Percentiles rank a stretch among this genome's conserved stretches.
Evolutionary conservation across 2,113 vertebrate genomes (phyloP).

Genomic region (Crypturellus undulatus): DNA sequence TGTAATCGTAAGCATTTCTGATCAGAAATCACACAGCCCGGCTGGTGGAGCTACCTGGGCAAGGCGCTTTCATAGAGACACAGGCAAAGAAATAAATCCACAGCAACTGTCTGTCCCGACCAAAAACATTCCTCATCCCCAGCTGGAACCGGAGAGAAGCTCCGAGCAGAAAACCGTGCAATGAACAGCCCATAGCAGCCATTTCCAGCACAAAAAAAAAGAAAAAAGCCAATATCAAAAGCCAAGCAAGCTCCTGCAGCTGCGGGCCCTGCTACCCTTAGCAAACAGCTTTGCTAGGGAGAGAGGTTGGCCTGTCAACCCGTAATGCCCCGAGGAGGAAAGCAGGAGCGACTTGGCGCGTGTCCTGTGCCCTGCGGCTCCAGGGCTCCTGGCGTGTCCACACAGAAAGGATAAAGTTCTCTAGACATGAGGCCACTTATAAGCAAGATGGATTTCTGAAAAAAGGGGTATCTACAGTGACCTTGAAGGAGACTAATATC

Average conservation of each 20-base stretch:
- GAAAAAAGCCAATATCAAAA: background rate
- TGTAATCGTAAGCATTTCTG: background rate
- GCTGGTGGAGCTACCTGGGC: background rate
- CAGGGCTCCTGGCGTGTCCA: accelerated
- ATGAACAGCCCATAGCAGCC: background rate
- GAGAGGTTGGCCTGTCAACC: background rate
- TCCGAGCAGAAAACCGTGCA: background rate
- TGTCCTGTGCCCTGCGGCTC: background rate
- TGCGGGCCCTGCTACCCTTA: background rate
- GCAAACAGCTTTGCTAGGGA: background rate
- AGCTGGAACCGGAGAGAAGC: conserved; percentile 4
- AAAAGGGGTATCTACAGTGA: background rate
- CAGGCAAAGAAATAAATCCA: background rate
- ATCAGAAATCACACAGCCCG: background rate
- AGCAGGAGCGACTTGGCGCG: background rate
- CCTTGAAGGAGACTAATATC: background rate
- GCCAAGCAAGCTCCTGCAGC: background rate
- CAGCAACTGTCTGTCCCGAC: background rate
- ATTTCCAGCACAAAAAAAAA: background rate
- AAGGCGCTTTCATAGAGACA: background rate
- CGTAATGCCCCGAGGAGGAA: background rate
- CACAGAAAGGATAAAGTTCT: background rate
- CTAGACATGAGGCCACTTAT: background rate
- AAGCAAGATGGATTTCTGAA: background rate
- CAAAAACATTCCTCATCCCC: background rate